Conservation (phyloP, 2,113 vertebrate genomes). For the Stictonetta naevosa region DNA sequence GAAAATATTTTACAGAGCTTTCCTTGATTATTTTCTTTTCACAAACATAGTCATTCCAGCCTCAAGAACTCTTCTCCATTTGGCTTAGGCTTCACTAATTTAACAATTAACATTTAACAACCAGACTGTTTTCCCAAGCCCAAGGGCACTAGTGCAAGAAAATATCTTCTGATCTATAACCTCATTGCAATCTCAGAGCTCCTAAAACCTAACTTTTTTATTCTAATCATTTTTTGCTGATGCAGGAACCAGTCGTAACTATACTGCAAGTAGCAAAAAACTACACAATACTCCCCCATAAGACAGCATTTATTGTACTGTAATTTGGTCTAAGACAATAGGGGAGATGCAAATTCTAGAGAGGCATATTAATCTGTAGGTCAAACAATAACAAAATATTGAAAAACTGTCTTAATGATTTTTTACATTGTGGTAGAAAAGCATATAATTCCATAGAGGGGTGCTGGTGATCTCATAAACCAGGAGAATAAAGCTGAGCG, state of each 20-base stretch:
- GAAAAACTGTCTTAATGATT: constrained; percentile 76
- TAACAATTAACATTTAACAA: constrained; percentile 68
- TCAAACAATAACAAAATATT: constrained; percentile 80
- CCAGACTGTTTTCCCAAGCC: constrained; percentile 20
- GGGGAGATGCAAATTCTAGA: constrained; percentile 73
- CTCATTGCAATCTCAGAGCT: constrained; percentile 30
- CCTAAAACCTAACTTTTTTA: background rate
- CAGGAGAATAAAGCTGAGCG: constrained; percentile 62
- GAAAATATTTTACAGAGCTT: background rate
- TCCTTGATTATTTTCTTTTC: constrained; percentile 25
- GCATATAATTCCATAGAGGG: constrained; percentile 56
- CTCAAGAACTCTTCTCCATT: background rate
- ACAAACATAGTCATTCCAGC: background rate
- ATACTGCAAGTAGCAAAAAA: constrained; percentile 6
- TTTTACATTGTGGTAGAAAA: constrained; percentile 64
- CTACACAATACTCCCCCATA: constrained; percentile 43
- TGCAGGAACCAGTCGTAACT: constrained; percentile 43
- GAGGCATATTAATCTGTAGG: constrained; percentile 77
- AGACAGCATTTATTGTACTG: constrained; percentile 65
- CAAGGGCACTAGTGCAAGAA: constrained; percentile 38
- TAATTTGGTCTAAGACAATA: constrained; percentile 74
- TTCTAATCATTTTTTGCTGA: constrained; percentile 49
- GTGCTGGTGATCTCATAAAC: constrained; percentile 68
- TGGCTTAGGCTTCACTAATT: constrained; percentile 59
- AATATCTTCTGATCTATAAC: constrained; percentile 22